phyloP scores from a whole-genome alignment of 30 jellyfish, hydroid and myxozoan species.

The Aurelia aurita region DNA sequence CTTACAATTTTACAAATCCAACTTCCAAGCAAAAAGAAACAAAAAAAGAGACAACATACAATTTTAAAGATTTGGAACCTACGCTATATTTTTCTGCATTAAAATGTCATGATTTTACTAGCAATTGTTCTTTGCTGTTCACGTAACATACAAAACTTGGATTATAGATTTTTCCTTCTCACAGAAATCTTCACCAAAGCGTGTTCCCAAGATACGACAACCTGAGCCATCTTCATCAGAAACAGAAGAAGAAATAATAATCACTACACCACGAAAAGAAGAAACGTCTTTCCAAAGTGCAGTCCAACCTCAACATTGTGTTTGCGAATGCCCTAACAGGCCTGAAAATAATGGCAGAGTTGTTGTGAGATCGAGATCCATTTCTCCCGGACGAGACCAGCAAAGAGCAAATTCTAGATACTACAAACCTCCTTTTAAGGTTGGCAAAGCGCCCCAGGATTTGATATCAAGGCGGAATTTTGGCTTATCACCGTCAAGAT shows the following conservation, averaged over 20 bases:
- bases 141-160: too few species aligned
- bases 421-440: conserved; percentile 78
- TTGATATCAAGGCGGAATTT: conserved; percentile 80
- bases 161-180: not conserved
- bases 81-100: too few species aligned
- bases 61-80: too few species aligned
- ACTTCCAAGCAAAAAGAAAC: too few species aligned
- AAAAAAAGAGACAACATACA: too few species aligned
- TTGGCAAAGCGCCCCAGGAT: conserved; percentile 76
- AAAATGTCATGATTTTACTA: too few species aligned
- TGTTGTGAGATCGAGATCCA: conserved; percentile 54
- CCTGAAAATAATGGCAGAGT: conserved; percentile 58
- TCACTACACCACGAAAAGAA: conserved; percentile 52
- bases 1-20: too few species aligned
- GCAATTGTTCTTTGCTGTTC: too few species aligned
- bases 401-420: not conserved
- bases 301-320: conserved; percentile 45
- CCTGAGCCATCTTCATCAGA: conserved; percentile 52
- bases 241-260: conserved; percentile 61
- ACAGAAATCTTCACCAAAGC: conserved; percentile 23
- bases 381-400: conserved; percentile 32
- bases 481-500: conserved; percentile 29
- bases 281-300: not conserved
- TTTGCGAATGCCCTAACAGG: conserved; percentile 78
- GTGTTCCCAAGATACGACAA: not conserved